A percentile compares a stretch with the other conserved stretches of the same genome.
phyloP scores from a whole-genome alignment of 2,888 invertebrate genomes.

The Dryomyza anilis region DNA sequence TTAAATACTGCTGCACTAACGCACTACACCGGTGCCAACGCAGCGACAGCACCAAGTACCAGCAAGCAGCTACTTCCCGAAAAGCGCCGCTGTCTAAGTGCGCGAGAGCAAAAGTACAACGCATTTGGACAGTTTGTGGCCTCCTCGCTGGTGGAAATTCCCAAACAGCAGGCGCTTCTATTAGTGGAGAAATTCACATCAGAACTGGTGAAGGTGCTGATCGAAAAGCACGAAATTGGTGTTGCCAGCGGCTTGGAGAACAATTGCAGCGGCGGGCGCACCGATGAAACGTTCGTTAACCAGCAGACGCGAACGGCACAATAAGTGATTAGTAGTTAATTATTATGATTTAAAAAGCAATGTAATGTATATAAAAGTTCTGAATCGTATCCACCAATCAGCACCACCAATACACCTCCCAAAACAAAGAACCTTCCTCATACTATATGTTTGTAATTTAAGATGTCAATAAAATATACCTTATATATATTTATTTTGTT shows the following conservation, averaged over 20 bases:
- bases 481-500: too few relatives aligned
- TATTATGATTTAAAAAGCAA: too few relatives aligned
- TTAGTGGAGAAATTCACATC: constrained; percentile 58
- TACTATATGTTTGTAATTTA: too few relatives aligned
- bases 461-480: too few relatives aligned
- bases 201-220: constrained; percentile 54
- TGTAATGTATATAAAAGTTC: too few relatives aligned
- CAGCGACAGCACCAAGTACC: neutral
- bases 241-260: neutral
- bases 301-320: too few relatives aligned
- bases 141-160: constrained; percentile 55
- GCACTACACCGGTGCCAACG: neutral
- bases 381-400: too few relatives aligned
- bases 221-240: constrained; percentile 38
- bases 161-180: constrained; percentile 49
- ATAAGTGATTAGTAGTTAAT: too few relatives aligned
- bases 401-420: too few relatives aligned
- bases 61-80: neutral
- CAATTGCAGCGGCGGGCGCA: neutral
- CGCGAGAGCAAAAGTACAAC: constrained; percentile 38
- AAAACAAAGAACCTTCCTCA: too few relatives aligned
- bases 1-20: too few relatives aligned
- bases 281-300: neutral
- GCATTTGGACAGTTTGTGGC: constrained; percentile 60
- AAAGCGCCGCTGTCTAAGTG: constrained; percentile 30